Base-by-base conservation (phyloP, 2,113 vertebrate genomes). In the Charina bottae region DNA sequence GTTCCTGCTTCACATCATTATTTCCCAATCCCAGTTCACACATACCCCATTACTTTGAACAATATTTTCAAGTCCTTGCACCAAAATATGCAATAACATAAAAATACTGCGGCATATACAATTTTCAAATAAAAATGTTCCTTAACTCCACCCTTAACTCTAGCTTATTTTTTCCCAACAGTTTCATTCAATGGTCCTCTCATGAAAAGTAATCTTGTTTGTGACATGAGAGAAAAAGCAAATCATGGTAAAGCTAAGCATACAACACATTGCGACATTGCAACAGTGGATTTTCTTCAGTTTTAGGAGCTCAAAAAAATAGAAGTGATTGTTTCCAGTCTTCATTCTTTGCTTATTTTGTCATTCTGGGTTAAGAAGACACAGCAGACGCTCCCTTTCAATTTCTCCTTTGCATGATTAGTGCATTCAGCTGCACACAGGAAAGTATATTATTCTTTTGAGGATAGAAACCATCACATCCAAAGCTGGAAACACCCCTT, bases 361-460 rank as follows among this genome's bases (percentile, higher is more conserved):
- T 90, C 72, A 90, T 62, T 87, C 84, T 90, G 54, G 89, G 86
- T 94, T 95, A 0, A 95, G 94, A 93, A 62, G 94, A 93, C 64
- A 78, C 15, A 94, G 49, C 94, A 97, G 93, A 96, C 95, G 93
- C 85, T 95, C 94, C 96, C 53, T 90, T 42, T 96, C 95, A 93
- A 87, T 95, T 96, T 42, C 90, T 95, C 93, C 95, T 96, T 95
- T 93, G 93, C 88, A 92, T 91, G 83, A 93, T 94, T 94, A 96
- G 95, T 94, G 64, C 90, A 95, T 90, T 89, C 94, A 95, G 95
- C 95, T 95, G 93, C 93, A 46, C 91, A 93, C 92, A 56, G 21
- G 87, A 94, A 96, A 90, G 90, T 94, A 95, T 95, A 87, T 96
- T 96, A 95, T 96, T 94, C 72, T 93, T 96, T 84, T 49, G 91